Evolutionary conservation across 2,888 invertebrate species (phyloP), one percentile per base, ranked within the genome.

Genomic region (Pollenia griseotomentosa): DNA sequence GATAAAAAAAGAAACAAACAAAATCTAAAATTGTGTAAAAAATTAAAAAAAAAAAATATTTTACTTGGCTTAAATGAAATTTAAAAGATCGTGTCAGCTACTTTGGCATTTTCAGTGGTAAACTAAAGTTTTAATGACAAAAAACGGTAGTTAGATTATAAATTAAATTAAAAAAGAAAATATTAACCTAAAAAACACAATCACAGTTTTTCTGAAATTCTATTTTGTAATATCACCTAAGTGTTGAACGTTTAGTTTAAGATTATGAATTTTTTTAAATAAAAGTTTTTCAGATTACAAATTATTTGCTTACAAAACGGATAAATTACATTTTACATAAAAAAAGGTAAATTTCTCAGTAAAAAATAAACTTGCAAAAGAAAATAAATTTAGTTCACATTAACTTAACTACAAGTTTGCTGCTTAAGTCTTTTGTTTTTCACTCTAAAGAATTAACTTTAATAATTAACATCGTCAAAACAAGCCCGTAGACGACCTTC

Each of bases 351-450:
- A 61, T 57, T 46, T 12, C 46, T 48, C 46, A 57, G 44, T 46
- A 53, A 66, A 48, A 55, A 44, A 65, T 23, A 19, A 61, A 70
- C 42, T 73, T 12, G 23, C 9, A 48, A 73, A 11, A 71, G n/a
- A 48, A 81, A 74, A 42, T 7, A 40, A 68, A 16, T 1, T 44
- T 2, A 16, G 44, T 51, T 42, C 16, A 74, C 59, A 73, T 59
- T 12, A 74, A 40, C 12, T 10, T 40, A 40, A 55, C 2, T 53
- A 53, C 87, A 89, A 90, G 91, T 90, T 90, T 85, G 81, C 88
- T 85, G 83, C 89, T 87, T 88, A 88, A 91, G 89, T 90, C 89
- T 89, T 90, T 91, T 83, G 89, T 88, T 89, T 87, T 46, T 61
- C 51, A 33, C 16, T 78, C 19, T 51, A 23, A 23, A 23, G 2